Percentiles rank a stretch among this genome's conserved stretches.
These are phyloP conservation scores for Orgyia antiqua DNA, from an alignment of 2,888 invertebrate genomes.

Conservation along the genomic window DNA sequence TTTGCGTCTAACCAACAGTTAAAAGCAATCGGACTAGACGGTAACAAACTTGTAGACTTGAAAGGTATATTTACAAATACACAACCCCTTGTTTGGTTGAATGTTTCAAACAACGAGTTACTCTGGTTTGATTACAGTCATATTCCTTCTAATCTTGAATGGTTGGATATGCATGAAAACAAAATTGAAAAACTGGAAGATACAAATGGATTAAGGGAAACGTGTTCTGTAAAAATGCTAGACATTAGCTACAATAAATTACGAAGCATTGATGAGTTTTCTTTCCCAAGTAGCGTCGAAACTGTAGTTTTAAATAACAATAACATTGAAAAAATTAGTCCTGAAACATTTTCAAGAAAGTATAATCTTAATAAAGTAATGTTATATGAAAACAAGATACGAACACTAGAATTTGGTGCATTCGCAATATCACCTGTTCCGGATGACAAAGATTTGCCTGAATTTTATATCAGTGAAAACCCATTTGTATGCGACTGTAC, in stretches of 20 bases:
- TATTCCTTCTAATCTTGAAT: conserved; percentile 85
- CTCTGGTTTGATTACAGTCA: conserved; percentile 89
- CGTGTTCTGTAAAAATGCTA: conserved; percentile 84
- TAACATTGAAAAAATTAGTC: conserved; percentile 82
- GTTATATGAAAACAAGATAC: conserved; percentile 85
- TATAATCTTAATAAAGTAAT: conserved; percentile 86
- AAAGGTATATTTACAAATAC: conserved; percentile 87
- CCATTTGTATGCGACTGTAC: conserved; percentile 91
- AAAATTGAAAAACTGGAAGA: conserved; percentile 86
- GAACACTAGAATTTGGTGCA: conserved; percentile 84
- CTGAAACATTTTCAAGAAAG: conserved; percentile 85
- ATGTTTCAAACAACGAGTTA: conserved; percentile 88
- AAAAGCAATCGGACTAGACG: conserved; percentile 86
- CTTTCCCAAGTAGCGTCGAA: conserved; percentile 85
- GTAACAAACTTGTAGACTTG: conserved; percentile 87
- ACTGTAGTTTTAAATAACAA: conserved; percentile 86
- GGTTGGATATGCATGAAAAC: conserved; percentile 90
- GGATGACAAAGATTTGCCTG: conserved; percentile 83
- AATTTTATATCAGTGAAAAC: conserved; percentile 89
- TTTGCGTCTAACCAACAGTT: conserved; percentile 86
- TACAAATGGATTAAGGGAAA: conserved; percentile 82
- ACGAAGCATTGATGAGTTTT: conserved; percentile 81
- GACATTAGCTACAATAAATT: conserved; percentile 87
- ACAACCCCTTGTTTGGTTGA: conserved; percentile 86
- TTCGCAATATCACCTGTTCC: conserved; percentile 82